Evolutionary conservation across 2,888 invertebrate species (phyloP).

Genomic region (Lasioglossum pauxillum): DNA sequence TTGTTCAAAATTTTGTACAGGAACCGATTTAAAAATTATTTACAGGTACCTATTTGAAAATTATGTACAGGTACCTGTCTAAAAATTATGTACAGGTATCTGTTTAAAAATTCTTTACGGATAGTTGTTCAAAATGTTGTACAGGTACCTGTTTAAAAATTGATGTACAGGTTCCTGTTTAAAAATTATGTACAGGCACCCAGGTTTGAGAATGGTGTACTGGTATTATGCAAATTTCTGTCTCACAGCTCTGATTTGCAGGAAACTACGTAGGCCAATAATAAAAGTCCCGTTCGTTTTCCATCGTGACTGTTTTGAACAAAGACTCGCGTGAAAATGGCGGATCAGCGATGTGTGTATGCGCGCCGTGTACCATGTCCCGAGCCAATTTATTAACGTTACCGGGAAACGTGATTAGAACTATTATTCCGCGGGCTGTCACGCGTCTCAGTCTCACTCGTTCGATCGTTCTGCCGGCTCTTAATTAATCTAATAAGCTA

Average conservation of each 20-base stretch:
- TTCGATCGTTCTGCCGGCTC: conserved; percentile 25
- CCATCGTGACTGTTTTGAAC: background rate
- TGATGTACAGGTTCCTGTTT: background rate
- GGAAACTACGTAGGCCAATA: background rate
- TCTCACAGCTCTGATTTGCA: background rate
- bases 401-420: conserved; percentile 44
- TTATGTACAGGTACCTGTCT: background rate
- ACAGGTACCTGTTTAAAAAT: background rate
- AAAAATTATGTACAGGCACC: background rate
- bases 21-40: background rate
- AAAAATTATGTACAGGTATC: background rate
- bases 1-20: too few relatives aligned
- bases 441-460: conserved; percentile 25
- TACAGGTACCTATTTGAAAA: background rate
- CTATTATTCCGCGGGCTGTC: conserved; percentile 39
- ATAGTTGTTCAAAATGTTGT: too few relatives aligned
- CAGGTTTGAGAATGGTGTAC: too few relatives aligned
- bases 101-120: background rate
- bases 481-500: conserved; percentile 57
- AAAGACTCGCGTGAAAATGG: conserved; percentile 24
- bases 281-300: conserved; percentile 26
- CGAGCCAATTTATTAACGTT: conserved; percentile 46
- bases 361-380: conserved; percentile 10
- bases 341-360: background rate
- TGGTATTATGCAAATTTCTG: background rate